Evolutionary conservation across 2,113 vertebrate genomes (phyloP).

Genomic region (Felis catus): DNA sequence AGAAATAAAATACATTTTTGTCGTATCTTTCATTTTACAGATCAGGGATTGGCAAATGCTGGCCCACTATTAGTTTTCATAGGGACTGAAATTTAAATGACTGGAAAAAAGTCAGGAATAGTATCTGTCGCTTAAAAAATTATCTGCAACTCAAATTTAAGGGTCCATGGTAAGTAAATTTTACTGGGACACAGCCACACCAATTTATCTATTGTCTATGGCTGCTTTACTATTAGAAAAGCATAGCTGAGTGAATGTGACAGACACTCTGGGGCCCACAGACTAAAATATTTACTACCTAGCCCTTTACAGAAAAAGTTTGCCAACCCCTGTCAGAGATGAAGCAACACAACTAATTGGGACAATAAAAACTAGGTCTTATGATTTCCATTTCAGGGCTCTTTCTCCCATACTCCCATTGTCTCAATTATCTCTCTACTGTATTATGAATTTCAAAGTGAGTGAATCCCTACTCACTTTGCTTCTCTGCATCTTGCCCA

Average conservation of each 20-base stretch:
- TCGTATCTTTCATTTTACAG: not conserved
- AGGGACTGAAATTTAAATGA: not conserved
- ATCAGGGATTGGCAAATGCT: not conserved
- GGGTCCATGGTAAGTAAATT: not conserved
- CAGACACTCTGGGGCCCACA: not conserved
- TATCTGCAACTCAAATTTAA: not conserved
- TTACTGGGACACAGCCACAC: not conserved
- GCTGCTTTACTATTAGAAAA: not conserved
- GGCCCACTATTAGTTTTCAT: not conserved
- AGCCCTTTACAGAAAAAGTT: not conserved
- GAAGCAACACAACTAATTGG: not conserved
- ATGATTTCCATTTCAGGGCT: not conserved
- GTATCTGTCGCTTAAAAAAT: not conserved
- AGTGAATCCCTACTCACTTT: not conserved
- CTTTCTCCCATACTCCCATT: not conserved
- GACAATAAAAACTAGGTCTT: not conserved
- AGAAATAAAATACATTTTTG: constrained; percentile 25
- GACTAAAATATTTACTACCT: not conserved
- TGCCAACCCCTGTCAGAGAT: not conserved
- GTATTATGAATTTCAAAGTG: not conserved
- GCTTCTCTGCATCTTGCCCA: not conserved
- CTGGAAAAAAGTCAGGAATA: not conserved
- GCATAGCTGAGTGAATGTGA: not conserved
- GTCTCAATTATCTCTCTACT: not conserved
- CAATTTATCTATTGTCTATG: not conserved